Base-by-base conservation (phyloP, 2,888 invertebrate genomes). In the Mythimna vitellina region DNA sequence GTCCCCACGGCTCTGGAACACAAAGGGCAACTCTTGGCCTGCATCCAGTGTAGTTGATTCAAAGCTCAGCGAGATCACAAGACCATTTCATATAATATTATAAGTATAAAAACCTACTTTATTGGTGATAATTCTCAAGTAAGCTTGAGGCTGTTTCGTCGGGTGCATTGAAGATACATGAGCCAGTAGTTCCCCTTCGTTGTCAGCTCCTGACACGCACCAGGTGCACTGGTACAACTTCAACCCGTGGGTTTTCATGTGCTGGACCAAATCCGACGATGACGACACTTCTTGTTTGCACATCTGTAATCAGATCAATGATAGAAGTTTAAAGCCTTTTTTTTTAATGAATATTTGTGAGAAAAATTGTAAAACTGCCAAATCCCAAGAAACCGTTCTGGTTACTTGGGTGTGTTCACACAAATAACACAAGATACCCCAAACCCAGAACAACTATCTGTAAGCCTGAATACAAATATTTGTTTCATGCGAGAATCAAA, bases 141-240 rank as follows among this genome's bases (percentile, higher is more conserved):
- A 96, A 0, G 94, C 93, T 64, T 93, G 92, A 0, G 95, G 94
- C 62, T 94, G 93, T 62, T 89, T 89, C 3, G 90, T 73, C 1
- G 97, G 96, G 73, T 97, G 97, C 9, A 87, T 60, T 5, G 83
- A 57, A 0, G 95, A 91, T 0, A 93, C 88, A 78, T 96, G 96
- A 0, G 87, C 84, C 65, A 96, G 79, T 70, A 96, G 82, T 3
- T 91, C 92, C 0, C 70, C 42, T 77, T 96, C 93, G n/a, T 86
- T 90, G 76, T 93, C 93, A 0, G 92, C 92, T 0, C 96, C 96
- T 69, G 87, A 87, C 0, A 93, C 88, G 73, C 96, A 96, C 91
- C 94, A 95, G 0, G 93, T 89, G 81, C 96, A 96, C 85, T 93
- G 96, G 75, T 95, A 96, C 66, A 94, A 77, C 75, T 90, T 93